phyloP scores from a whole-genome alignment of 2,888 invertebrate species.

The Lepidocyrtinus sp. region DNA sequence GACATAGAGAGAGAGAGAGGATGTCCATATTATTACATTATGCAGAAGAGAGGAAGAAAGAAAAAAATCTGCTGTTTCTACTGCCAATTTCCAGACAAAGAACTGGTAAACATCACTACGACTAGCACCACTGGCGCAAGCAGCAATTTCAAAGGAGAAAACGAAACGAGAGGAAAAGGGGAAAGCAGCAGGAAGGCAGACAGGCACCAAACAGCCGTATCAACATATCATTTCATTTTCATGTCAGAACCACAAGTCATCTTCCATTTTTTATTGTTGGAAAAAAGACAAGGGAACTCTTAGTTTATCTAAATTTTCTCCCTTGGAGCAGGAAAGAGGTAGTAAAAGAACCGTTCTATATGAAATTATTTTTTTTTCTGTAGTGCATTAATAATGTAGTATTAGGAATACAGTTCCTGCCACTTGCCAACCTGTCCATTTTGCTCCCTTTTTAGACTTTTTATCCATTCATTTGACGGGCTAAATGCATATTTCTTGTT shows the following conservation, averaged over 20 bases:
- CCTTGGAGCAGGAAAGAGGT: background rate
- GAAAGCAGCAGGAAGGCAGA: slow-evolving; percentile 40
- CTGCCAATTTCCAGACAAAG: slow-evolving; percentile 37
- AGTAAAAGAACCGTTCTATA: background rate
- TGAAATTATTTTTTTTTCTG: background rate
- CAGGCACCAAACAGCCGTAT: slow-evolving; percentile 41
- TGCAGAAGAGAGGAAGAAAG: slow-evolving; percentile 37
- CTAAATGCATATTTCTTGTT: slow-evolving; percentile 5
- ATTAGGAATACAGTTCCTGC: background rate
- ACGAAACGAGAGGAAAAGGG: slow-evolving; percentile 11
- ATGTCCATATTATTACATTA: slow-evolving; percentile 57
- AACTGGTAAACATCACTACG: background rate
- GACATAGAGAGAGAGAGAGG: slow-evolving; percentile 29
- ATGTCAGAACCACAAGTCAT: slow-evolving; percentile 59
- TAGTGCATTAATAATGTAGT: background rate
- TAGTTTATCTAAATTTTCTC: slow-evolving; percentile 4
- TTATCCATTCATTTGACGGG: slow-evolving; percentile 2
- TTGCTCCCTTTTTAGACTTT: background rate
- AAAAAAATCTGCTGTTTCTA: background rate
- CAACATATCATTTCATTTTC: slow-evolving; percentile 60
- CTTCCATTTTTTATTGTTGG: slow-evolving; percentile 31
- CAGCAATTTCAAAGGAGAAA: background rate
- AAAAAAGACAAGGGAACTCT: slow-evolving; percentile 45
- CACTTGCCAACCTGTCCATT: slow-evolving; percentile 13
- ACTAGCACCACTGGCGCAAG: background rate